A percentile compares a stretch with the other conserved stretches of the same genome.
phyloP scores from a whole-genome alignment of 2,797 vertebrate species.

The Scarus forsteni region DNA sequence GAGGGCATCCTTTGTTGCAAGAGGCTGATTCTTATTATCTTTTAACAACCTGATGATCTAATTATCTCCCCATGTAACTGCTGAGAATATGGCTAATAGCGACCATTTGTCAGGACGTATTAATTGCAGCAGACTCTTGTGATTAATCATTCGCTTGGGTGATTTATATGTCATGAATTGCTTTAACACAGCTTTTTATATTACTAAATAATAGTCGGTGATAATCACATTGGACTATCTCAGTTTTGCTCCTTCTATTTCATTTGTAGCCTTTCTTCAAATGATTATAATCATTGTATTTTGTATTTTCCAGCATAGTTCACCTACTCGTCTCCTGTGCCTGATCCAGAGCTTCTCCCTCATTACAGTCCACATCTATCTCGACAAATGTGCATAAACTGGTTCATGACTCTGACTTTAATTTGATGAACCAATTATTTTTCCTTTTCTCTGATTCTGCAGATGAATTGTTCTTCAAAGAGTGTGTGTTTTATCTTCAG shows the following conservation, averaged over 20 bases:
- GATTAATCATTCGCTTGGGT: slow-evolving; percentile 51
- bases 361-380: slow-evolving; percentile 39
- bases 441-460: not conserved
- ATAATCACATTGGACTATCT: slow-evolving; percentile 24
- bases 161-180: slow-evolving; percentile 27
- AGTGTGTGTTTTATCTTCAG: not conserved
- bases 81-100: slow-evolving; percentile 63
- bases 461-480: slow-evolving; percentile 2
- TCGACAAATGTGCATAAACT: slow-evolving; percentile 31
- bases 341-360: slow-evolving; percentile 33
- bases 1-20: slow-evolving; percentile 50
- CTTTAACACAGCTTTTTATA: slow-evolving; percentile 8
- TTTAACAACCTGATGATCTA: slow-evolving; percentile 76
- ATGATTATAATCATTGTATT: not conserved
- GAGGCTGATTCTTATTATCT: slow-evolving; percentile 53
- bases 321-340: slow-evolving; percentile 13
- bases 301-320: not conserved
- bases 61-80: slow-evolving; percentile 71
- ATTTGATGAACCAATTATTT: slow-evolving; percentile 30
- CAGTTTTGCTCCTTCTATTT: not conserved
- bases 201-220: slow-evolving; percentile 4
- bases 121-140: slow-evolving; percentile 46
- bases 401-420: slow-evolving; percentile 14
- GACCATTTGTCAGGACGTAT: slow-evolving; percentile 63
- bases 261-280: not conserved